phyloP scores from a whole-genome alignment of 2,113 vertebrate species.

The Lipophrys pholis region DNA sequence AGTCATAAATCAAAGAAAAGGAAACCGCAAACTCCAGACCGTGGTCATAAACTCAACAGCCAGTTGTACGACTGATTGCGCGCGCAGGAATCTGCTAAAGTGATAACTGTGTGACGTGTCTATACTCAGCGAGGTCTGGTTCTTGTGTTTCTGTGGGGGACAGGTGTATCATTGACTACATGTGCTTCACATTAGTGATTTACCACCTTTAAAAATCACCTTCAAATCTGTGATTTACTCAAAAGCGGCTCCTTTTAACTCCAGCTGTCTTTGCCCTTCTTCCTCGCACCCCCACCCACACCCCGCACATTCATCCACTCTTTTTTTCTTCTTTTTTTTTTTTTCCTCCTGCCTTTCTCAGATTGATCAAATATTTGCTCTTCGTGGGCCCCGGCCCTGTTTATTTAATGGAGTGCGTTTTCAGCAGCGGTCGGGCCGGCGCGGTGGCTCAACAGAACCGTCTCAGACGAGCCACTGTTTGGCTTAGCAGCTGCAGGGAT shows the following conservation, averaged over 20 bases:
- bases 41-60: slow-evolving; percentile 5
- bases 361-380: slow-evolving; percentile 81
- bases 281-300: slow-evolving; percentile 16
- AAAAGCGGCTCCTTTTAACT: slow-evolving; percentile 52
- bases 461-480: slow-evolving; percentile 79
- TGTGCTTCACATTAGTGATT: no score
- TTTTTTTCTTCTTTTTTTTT: no score
- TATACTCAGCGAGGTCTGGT: slow-evolving; percentile 17
- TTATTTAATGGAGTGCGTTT: slow-evolving; percentile 79
- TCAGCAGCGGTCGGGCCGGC: slow-evolving; percentile 53
- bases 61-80: slow-evolving; percentile 6
- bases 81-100: slow-evolving; percentile 2
- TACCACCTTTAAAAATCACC: not conserved
- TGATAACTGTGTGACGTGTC: slow-evolving; percentile 22
- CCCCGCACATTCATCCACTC: slow-evolving; percentile 53
- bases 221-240: slow-evolving; percentile 13
- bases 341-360: slow-evolving; percentile 53
- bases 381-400: slow-evolving; percentile 59
- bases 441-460: slow-evolving; percentile 67
- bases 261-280: slow-evolving; percentile 14
- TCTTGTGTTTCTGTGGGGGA: not conserved
- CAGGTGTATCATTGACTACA: not conserved
- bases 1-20: slow-evolving; percentile 1
- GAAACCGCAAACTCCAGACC: slow-evolving; percentile 15
- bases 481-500: slow-evolving; percentile 69